Evolutionary conservation across 2,888 invertebrate species (phyloP), one percentile per base, ranked within the genome.

Genomic region (Andricus quercusramuli): DNA sequence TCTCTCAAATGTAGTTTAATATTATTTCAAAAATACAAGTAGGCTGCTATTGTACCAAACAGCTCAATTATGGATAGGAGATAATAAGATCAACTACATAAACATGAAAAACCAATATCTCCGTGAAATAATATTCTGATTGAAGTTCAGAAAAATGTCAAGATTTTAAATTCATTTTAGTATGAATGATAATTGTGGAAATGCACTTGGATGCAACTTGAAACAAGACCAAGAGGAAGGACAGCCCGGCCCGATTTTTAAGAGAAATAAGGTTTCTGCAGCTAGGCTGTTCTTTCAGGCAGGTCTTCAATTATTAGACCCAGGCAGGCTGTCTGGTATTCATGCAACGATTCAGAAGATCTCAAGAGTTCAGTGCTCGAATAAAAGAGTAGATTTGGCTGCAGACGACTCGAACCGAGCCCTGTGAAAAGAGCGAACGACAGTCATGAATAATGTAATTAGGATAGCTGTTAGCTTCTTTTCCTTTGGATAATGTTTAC

Each of bases 401-500:
- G 74, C 74, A 74, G 74, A 74, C 74, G 56, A 56, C 56, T 74
- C 56, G 74, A 56, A 32, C 74, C 56, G 74, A 56, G n/a, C 74
- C 56, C 74, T n/a, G 29, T 74, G 32, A 59, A 51, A 70, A 74
- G 67, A 56, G 56, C 56, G 32, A 74, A 74, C 79, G 70, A 80
- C 68, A 80, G 67, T 88, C 89, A 90, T 90, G 90, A 91, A 90
- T 90, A 90, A 90, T 89, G 87, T 86, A 91, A 88, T 87, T 87
- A 82, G 86, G 85, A 85, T 88, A 85, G 86, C 85, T 82, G 82
- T 70, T 70, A 80, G 82, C 81, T 85, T 86, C 86, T 88, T 88
- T 87, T 85, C 85, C 86, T 83, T 84, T 84, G 81, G 80, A 56
- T 78, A 81, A 64, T 78, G 79, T 78, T 62, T 56, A 78, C 81